Evolutionary conservation across 37 sponge, comb jelly and placozoan genomes (phyloP), one percentile per base, ranked within the genome.

Genomic region (Agelas oroides): DNA sequence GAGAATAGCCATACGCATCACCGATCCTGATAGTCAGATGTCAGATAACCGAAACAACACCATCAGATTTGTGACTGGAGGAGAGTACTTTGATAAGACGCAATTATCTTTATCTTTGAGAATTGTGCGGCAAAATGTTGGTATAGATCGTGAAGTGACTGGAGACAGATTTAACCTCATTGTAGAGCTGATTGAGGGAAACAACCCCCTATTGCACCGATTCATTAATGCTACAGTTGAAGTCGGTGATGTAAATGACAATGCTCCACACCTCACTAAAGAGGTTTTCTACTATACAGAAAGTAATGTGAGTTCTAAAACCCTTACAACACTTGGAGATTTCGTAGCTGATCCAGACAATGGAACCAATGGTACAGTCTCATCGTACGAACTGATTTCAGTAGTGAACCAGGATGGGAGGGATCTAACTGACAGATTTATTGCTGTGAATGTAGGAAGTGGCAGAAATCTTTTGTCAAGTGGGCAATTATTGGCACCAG

Each of bases 231-330:
- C 21, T 34, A 78, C 37, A 14, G 1, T 78, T 18, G 31, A 59
- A 12, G 21, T 86, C 28, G 1, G n/a, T 54, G 86, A 76, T 33
- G 31, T 46, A 0, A 86, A 86, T 77, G 86, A 86, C 40, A 77
- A 77, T 70, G 56, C 55, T 16, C 86, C 86, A 28, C 8, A 2
- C 21, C 19, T 86, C 28, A 77, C 1, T 32, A 1, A 27, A 32
- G 70, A 71, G 0, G 33, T 5, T 24, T 86, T 78, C 30, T 41
- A 34, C 58, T 6, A 37, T 31, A 0, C 0, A 18, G 86, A 86
- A 32, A 53, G 38, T 2, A 0, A 13, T 33, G 24, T 18, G 11
- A 52, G 58, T 1, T 1, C 15, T 12, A 0, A 30, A 11, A 39
- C n/a, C n/a, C n/a, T n/a, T n/a, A n/a, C 70, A 3, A 37, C 24